Evolutionary conservation across 2,888 invertebrate species (phyloP).

Genomic region (Tryphoninae sp.): DNA sequence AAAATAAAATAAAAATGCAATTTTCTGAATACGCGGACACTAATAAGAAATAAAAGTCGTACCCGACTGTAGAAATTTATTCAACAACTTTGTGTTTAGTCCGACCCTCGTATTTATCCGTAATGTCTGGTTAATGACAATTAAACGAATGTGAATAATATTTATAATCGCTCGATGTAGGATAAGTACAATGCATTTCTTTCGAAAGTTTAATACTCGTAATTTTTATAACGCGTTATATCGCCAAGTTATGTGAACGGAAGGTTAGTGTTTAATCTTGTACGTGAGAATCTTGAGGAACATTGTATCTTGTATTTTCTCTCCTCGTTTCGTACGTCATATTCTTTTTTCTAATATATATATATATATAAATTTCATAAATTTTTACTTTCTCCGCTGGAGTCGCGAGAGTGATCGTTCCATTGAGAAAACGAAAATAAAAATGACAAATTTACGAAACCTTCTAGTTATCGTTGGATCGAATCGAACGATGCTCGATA

Average conservation of each 20-base stretch:
- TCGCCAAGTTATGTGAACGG: conserved; percentile 57
- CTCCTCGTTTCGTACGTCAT: conserved; percentile 36
- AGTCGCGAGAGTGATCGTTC: conserved; percentile 33
- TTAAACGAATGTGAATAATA: conserved; percentile 64
- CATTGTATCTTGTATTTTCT: conserved; percentile 25
- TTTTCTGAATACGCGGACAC: conserved; percentile 25
- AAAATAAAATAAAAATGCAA: conserved; percentile 28
- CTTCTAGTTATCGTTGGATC: conserved; percentile 20
- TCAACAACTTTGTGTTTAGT: conserved; percentile 44
- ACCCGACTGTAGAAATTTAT: conserved; percentile 30
- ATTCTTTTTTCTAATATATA: conserved; percentile 13
- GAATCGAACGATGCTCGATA: conserved; percentile 19
- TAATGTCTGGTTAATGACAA: conserved; percentile 59
- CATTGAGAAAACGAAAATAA: conserved; percentile 13
- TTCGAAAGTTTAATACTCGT: conserved; percentile 74
- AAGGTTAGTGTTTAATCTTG: conserved; percentile 53
- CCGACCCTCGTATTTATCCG: conserved; percentile 49
- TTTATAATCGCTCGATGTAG: conserved; percentile 66
- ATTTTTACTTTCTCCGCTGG: conserved; percentile 44
- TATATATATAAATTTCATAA: conserved; percentile 23
- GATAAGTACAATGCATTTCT: conserved; percentile 70
- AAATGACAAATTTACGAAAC: conserved; percentile 18
- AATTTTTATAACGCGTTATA: conserved; percentile 67
- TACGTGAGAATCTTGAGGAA: conserved; percentile 41
- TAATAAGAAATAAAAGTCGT: conserved; percentile 15